These are phyloP conservation scores for Cassiopea xamachana DNA, from an alignment of 30 jellyfish, hydroid and myxozoan genomes.

Conservation along the genomic window DNA sequence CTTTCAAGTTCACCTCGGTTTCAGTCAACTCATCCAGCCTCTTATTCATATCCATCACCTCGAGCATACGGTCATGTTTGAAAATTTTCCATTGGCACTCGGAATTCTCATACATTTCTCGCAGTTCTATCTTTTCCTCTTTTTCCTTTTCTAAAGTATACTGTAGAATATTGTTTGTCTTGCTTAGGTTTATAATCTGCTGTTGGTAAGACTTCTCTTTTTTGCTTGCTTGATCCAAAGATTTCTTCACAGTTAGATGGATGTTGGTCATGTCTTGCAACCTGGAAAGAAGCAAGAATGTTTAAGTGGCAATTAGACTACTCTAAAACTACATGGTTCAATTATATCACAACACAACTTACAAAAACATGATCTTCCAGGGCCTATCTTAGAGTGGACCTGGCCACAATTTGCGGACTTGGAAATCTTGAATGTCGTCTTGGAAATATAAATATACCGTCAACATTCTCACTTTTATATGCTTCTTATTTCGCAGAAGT, in stretches of 20 bases:
- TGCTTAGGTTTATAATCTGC: constrained; percentile 83
- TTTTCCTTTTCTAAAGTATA: constrained; percentile 93
- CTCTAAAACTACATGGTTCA: not conserved
- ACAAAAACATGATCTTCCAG: too few relatives aligned
- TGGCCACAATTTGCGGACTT: too few relatives aligned
- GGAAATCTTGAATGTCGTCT: too few relatives aligned
- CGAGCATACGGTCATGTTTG: constrained; percentile 78
- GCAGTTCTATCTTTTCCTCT: constrained; percentile 90
- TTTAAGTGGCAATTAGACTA: not conserved
- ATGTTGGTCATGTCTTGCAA: constrained; percentile 83
- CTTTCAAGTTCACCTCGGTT: constrained; percentile 50
- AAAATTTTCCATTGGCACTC: constrained; percentile 69
- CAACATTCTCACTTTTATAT: too few relatives aligned
- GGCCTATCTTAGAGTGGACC: too few relatives aligned
- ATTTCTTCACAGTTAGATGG: constrained; percentile 87
- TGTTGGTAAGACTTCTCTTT: constrained; percentile 90
- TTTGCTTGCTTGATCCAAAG: constrained; percentile 92
- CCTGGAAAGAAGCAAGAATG: not conserved
- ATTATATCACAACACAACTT: too few relatives aligned
- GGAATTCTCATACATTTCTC: constrained; percentile 79
- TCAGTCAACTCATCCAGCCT: constrained; percentile 69
- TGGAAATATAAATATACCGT: too few relatives aligned
- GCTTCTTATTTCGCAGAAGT: too few relatives aligned
- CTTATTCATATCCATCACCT: constrained; percentile 63
- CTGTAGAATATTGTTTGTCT: constrained; percentile 83